A percentile compares a stretch with the other conserved stretches of the same genome.
Evolutionary conservation across 2,888 invertebrate species (phyloP).

Genomic region (Volucella inanis): DNA sequence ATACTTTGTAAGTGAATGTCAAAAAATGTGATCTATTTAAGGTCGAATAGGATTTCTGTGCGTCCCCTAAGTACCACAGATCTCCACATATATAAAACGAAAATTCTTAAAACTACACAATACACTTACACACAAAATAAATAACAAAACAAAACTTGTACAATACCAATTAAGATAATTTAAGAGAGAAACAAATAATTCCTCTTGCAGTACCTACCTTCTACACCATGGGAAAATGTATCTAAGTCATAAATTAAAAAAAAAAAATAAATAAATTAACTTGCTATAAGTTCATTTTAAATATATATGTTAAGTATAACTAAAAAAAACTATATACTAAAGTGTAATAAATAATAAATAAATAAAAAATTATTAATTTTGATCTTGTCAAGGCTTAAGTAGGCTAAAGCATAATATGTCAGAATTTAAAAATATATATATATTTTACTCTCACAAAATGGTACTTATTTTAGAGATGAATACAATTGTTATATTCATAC

Average conservation of each 20-base stretch:
- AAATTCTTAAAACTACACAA: not conserved
- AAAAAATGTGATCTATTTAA: slow-evolving; percentile 83
- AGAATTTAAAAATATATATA: slow-evolving; percentile 33
- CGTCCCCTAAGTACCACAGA: slow-evolving; percentile 37
- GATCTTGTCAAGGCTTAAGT: slow-evolving; percentile 13
- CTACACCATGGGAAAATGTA: slow-evolving; percentile 33
- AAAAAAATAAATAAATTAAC: not conserved
- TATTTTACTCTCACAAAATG: slow-evolving; percentile 13
- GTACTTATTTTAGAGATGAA: slow-evolving; percentile 15
- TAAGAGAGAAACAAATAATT: slow-evolving; percentile 48
- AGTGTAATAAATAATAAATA: slow-evolving; percentile 10
- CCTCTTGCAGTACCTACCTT: slow-evolving; percentile 11
- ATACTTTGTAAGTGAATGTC: slow-evolving; percentile 81
- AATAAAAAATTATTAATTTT: slow-evolving; percentile 12
- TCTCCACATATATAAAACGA: slow-evolving; percentile 15
- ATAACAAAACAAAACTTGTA: slow-evolving; percentile 22
- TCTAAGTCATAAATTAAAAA: slow-evolving; percentile 61
- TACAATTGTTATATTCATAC: slow-evolving; percentile 28
- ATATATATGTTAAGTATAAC: slow-evolving; percentile 8
- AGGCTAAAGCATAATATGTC: slow-evolving; percentile 8
- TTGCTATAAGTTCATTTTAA: slow-evolving; percentile 30
- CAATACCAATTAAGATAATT: slow-evolving; percentile 36
- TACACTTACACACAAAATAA: slow-evolving; percentile 4
- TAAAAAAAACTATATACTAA: slow-evolving; percentile 4
- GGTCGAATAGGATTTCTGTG: slow-evolving; percentile 77